A percentile compares a stretch with the other conserved stretches of the same genome.
Evolutionary conservation across 2,797 vertebrate species (phyloP).

Genomic region (Tinamus major): DNA sequence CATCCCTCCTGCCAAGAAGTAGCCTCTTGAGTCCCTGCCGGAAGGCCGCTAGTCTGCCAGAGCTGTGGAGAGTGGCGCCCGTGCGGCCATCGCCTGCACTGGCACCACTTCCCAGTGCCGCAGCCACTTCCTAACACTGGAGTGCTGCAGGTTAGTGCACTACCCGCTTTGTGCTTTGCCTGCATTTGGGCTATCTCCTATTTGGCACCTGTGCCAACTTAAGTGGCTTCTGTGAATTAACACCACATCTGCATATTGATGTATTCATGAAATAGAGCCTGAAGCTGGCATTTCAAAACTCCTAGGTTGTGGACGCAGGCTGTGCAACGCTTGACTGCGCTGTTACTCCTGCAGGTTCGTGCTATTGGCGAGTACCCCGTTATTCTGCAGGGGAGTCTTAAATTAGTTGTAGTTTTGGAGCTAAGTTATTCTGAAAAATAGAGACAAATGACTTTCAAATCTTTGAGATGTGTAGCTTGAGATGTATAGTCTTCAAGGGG

Average conservation of each 20-base stretch:
- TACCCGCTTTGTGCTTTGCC: neutral
- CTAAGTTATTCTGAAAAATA: neutral
- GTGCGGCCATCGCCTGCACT: neutral
- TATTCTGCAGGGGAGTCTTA: neutral
- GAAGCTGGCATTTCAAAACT: neutral
- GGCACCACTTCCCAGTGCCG: neutral
- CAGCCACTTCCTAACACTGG: neutral
- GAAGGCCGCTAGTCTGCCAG: neutral
- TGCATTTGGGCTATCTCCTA: neutral
- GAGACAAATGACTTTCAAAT: neutral
- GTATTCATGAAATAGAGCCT: neutral
- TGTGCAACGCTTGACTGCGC: neutral
- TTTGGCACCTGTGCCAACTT: neutral
- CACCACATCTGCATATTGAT: neutral
- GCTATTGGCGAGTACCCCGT: neutral
- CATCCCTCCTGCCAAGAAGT: neutral
- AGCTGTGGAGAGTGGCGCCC: neutral
- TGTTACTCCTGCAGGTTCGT: neutral
- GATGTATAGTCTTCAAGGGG: neutral
- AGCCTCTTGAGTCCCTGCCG: neutral
- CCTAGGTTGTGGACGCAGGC: neutral
- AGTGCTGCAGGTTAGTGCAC: neutral
- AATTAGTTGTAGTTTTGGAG: neutral
- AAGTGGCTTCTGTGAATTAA: neutral
- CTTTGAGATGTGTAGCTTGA: too few relatives aligned